phyloP scores from a whole-genome alignment of 2,888 invertebrate species.

The Hypena proboscidalis region DNA sequence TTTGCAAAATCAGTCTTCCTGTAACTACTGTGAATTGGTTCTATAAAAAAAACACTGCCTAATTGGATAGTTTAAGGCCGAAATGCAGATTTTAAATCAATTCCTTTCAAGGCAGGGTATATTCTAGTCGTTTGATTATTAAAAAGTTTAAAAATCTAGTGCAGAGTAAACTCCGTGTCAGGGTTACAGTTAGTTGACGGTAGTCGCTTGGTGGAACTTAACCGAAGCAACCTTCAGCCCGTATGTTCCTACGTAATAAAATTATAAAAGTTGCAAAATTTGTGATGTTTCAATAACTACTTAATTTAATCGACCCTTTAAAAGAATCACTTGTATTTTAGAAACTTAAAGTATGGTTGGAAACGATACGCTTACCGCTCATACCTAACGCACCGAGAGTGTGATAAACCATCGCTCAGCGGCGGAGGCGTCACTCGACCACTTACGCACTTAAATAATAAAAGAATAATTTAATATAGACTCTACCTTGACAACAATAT shows the following conservation, averaged over 20 bases:
- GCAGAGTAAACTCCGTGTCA: conserved; percentile 23
- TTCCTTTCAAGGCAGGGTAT: conserved; percentile 53
- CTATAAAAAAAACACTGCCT: conserved; percentile 37
- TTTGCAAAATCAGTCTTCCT: conserved; percentile 61
- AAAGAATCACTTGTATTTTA: conserved; percentile 40
- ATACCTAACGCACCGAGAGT: conserved; percentile 14
- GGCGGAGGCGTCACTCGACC: no score
- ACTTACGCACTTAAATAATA: conserved; percentile 63
- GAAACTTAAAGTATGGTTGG: conserved; percentile 42
- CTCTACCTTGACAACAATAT: conserved; percentile 79
- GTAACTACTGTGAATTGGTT: conserved; percentile 45
- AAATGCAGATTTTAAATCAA: conserved; percentile 61
- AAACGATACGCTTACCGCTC: conserved; percentile 35
- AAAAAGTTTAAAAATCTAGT: conserved; percentile 34
- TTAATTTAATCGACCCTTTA: conserved; percentile 38
- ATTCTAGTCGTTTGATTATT: conserved; percentile 34
- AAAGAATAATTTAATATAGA: conserved; percentile 81
- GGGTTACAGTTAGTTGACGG: conserved; percentile 21
- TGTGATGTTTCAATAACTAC: conserved; percentile 43
- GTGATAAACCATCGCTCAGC: conserved; percentile 29
- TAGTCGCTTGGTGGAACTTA: conserved; percentile 24
- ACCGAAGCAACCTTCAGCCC: conserved; percentile 36
- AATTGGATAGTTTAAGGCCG: conserved; percentile 45
- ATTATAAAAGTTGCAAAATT: conserved; percentile 43
- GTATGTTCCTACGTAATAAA: conserved; percentile 32